phyloP scores from a whole-genome alignment of 2,888 invertebrate species.

The Gymnoscelis rufifasciata region DNA sequence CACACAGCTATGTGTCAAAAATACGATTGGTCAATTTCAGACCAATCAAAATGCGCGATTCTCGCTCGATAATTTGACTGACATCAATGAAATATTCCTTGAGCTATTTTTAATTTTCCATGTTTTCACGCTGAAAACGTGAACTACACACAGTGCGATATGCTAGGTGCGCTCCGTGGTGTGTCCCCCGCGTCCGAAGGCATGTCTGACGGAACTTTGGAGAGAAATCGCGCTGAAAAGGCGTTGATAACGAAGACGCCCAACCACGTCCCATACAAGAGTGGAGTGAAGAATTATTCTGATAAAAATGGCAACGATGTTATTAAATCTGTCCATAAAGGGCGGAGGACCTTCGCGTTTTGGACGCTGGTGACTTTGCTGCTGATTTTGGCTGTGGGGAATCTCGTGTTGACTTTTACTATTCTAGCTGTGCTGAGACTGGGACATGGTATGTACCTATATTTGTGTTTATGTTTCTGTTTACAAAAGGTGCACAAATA shows the following conservation, averaged over 20 bases:
- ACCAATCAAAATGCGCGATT: slow-evolving; percentile 43
- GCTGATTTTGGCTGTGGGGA: slow-evolving; percentile 86
- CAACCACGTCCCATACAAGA: slow-evolving; percentile 50
- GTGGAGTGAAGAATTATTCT: slow-evolving; percentile 56
- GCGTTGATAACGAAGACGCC: slow-evolving; percentile 63
- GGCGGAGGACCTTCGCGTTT: slow-evolving; percentile 84
- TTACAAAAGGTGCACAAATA: background rate
- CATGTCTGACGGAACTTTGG: slow-evolving; percentile 64
- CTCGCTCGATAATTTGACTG: slow-evolving; percentile 71
- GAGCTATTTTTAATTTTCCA: slow-evolving; percentile 60
- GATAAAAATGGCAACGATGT: slow-evolving; percentile 73
- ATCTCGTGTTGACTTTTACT: slow-evolving; percentile 87
- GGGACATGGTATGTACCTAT: slow-evolving; percentile 76
- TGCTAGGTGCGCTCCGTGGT: slow-evolving; percentile 56
- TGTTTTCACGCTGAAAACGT: slow-evolving; percentile 32
- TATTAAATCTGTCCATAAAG: slow-evolving; percentile 56
- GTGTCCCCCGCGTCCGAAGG: slow-evolving; percentile 64
- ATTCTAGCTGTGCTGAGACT: slow-evolving; percentile 89
- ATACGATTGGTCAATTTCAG: slow-evolving; percentile 3
- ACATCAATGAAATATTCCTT: slow-evolving; percentile 33
- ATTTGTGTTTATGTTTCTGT: background rate
- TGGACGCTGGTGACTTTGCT: slow-evolving; percentile 87
- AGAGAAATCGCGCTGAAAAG: slow-evolving; percentile 63
- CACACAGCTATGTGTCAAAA: background rate
- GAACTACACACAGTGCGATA: slow-evolving; percentile 34